Conservation (phyloP, 1,140 invertebrate species). For the Diuraphis noxia region DNA sequence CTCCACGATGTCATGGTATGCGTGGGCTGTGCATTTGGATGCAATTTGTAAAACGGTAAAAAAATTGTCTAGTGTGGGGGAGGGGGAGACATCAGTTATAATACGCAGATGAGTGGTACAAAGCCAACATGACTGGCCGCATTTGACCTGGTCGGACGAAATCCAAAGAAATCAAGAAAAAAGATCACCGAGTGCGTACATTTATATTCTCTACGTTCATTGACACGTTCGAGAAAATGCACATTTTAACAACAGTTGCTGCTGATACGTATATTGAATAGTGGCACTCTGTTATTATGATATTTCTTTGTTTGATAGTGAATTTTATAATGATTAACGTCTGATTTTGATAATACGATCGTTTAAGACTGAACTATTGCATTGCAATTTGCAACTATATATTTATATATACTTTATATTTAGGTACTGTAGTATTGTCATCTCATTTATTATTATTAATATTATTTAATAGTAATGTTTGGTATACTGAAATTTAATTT, state of each 20-base stretch:
- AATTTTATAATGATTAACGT: background rate
- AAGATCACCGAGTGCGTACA: background rate
- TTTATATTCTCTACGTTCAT: background rate
- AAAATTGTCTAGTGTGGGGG: conserved; percentile 13
- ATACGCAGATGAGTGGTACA: background rate
- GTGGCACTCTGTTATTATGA: background rate
- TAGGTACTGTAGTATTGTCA: too few relatives aligned
- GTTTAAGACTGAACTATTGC: background rate
- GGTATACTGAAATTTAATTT: too few relatives aligned
- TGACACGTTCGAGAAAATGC: background rate
- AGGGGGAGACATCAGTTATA: background rate
- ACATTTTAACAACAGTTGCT: background rate
- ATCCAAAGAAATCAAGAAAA: conserved; percentile 18
- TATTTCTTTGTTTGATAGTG: background rate
- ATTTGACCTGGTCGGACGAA: conserved; percentile 26
- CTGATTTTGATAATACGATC: background rate
- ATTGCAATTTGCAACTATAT: too few relatives aligned
- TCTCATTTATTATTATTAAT: too few relatives aligned
- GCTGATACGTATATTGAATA: background rate
- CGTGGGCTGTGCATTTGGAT: too few relatives aligned
- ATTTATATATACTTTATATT: too few relatives aligned
- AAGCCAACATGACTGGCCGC: background rate
- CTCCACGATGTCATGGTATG: background rate
- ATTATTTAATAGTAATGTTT: too few relatives aligned
- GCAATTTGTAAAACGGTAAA: background rate